Base-by-base conservation (phyloP, 2,888 invertebrate species). In the Neoascia interrupta region DNA sequence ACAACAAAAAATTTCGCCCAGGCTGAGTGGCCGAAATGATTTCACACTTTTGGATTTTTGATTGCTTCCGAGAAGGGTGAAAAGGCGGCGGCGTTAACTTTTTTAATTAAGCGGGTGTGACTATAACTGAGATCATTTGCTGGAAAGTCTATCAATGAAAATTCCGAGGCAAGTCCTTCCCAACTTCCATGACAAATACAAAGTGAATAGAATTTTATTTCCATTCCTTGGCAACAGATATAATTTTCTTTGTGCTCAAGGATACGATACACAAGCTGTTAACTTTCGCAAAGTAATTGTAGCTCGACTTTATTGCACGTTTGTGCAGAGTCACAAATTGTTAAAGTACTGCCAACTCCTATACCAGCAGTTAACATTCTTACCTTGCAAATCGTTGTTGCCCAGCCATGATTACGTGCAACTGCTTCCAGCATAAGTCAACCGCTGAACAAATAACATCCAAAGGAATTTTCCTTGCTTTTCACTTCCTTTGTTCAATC, bases 251-350 rank as follows among this genome's bases (percentile, higher is more conserved):
- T n/a, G n/a, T n/a, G 15, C 5, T 15, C 21, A 39, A 13, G 53
- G 56, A 63, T 11, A 49, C 49, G 31, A 54, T 10, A 10, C 45
- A 45, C 58, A 66, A 54, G 60, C 54, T 60, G 49, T 54, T 60
- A 41, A 49, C 37, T n/a, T n/a, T 11, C 16, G 15, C 41, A 49
- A 61, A 61, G 47, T 61, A 56, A 47, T 66, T 49, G 54, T 15
- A 47, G 23, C 21, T 49, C 41, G 47, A 68, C 61, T 68, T 68
- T 68, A 68, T 61, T 61, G 36, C 60, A 54, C 56, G 60, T 61
- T 74, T 74, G 54, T 68, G 53, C 61, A 54, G 10, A 68, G 68
- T 74, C 61, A 74, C 68, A 61, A 68, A 60, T 60, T 66, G 66
- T 39, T 34, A n/a, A n/a, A n/a, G n/a, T n/a, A n/a, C n/a, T n/a